Evolutionary conservation across 2,113 vertebrate genomes (phyloP).

Genomic region (Calidris pygmaea): DNA sequence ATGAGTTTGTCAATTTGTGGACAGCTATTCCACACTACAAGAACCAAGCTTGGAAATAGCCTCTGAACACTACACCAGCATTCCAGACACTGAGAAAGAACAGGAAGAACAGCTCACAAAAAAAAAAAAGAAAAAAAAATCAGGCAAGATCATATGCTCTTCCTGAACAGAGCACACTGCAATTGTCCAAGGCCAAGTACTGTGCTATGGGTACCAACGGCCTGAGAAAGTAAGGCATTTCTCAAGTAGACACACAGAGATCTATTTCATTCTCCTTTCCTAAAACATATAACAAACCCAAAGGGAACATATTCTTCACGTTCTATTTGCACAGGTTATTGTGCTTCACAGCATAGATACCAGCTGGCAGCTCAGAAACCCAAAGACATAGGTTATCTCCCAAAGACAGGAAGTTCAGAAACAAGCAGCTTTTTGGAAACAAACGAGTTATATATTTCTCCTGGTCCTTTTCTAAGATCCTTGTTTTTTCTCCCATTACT

Average conservation of each 20-base stretch:
- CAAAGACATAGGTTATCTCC: not conserved
- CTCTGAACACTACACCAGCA: not conserved
- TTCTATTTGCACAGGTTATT: not conserved
- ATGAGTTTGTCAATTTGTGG: not conserved
- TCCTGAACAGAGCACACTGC: not conserved
- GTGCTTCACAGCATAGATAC: not conserved
- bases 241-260: not conserved
- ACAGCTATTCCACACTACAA: not conserved
- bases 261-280: not conserved
- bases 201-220: rapidly evolving
- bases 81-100: not conserved
- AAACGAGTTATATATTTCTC: not conserved
- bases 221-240: not conserved
- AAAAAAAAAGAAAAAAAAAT: not conserved
- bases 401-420: not conserved
- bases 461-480: not conserved
- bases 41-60: not conserved
- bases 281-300: not conserved
- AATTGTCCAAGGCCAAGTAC: not conserved
- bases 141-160: not conserved
- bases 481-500: not conserved
- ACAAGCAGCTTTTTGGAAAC: not conserved
- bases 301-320: not conserved
- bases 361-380: not conserved
- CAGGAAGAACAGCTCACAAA: not conserved